Evolutionary conservation across 2,113 vertebrate species (phyloP).

Genomic region (Toxostoma redivivum): DNA sequence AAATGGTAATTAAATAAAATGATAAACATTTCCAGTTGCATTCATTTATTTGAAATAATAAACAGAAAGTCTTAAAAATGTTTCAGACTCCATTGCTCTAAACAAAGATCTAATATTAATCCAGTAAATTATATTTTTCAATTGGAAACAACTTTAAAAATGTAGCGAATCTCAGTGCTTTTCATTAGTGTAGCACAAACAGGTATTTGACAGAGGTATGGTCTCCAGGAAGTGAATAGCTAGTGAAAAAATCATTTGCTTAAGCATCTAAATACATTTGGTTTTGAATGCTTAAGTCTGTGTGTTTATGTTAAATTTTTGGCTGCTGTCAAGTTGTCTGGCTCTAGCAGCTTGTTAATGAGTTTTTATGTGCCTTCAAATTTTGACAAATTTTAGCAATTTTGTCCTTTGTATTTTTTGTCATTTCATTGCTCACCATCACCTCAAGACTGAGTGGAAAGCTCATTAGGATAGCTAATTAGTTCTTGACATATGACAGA

Average conservation of each 20-base stretch:
- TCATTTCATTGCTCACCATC: constrained; percentile 1
- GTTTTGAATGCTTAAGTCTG: neutral
- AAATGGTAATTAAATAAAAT: neutral
- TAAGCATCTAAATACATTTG: neutral
- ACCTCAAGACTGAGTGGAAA: neutral
- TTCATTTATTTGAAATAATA: neutral
- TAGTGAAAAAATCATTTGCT: neutral
- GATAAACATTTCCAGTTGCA: neutral
- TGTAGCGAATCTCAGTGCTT: neutral
- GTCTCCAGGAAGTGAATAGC: neutral
- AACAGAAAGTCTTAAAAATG: neutral
- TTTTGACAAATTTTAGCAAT: neutral
- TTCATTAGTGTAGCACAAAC: neutral
- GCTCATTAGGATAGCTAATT: constrained; percentile 6
- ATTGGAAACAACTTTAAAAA: neutral
- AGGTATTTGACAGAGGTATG: neutral
- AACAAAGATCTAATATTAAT: neutral
- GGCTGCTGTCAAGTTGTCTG: neutral
- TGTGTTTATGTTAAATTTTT: neutral
- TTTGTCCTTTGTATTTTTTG: constrained; percentile 13
- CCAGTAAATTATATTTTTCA: fast-evolving
- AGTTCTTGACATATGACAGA: constrained; percentile 1
- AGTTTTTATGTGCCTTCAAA: neutral
- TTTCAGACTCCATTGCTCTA: neutral
- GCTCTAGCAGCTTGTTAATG: neutral